These are phyloP conservation scores for Antheraea assamensis DNA, from an alignment of 2,888 invertebrate genomes.

Conservation along the genomic window DNA sequence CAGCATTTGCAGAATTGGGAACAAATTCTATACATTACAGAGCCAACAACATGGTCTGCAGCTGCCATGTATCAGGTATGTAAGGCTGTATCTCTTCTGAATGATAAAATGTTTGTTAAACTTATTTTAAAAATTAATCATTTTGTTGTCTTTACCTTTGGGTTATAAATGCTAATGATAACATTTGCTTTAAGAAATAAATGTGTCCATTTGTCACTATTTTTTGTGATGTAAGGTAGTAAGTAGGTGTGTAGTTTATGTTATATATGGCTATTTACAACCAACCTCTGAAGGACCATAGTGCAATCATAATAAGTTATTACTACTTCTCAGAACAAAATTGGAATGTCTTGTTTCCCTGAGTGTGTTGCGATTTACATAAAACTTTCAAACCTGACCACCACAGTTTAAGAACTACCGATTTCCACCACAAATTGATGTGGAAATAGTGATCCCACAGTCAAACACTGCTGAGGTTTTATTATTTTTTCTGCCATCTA, in stretches of 20 bases:
- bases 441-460: no score
- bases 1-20: constrained; percentile 97
- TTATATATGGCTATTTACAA: background rate
- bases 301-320: background rate
- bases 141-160: no score
- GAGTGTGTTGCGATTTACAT: no score
- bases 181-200: background rate
- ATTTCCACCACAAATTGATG: no score
- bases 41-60: constrained; percentile 98
- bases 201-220: background rate
- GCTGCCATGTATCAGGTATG: constrained; percentile 95
- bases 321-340: no score
- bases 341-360: no score
- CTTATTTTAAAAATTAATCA: background rate
- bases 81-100: background rate
- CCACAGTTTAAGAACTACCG: no score
- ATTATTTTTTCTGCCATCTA: background rate
- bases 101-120: background rate
- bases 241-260: background rate
- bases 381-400: no score
- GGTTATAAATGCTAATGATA: no score
- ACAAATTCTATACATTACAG: constrained; percentile 92
- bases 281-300: background rate
- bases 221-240: background rate
- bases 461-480: no score